Evolutionary conservation across 2,888 invertebrate genomes (phyloP), one percentile per base, ranked within the genome.

Genomic region (Hypercompe scribonia): DNA sequence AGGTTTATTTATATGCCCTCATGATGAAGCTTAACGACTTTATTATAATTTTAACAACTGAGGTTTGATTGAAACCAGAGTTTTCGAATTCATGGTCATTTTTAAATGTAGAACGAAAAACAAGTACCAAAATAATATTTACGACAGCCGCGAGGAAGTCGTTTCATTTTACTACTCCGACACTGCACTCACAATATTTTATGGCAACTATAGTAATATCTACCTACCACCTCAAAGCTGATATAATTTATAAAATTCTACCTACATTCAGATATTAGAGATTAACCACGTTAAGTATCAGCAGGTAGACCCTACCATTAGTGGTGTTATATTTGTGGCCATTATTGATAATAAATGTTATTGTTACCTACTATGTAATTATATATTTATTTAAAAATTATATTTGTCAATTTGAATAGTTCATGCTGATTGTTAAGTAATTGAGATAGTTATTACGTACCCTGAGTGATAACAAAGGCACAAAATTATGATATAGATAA

Each of bases 1-100:
- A 94, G 94, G 92, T 91, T 84, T 84, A 84, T 84, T 82, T 86
- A 70, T 86, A 88, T 87, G 84, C 87, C 88, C 89, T 88, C 88
- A 84, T 84, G 79, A 84, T 86, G 84, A 88, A 88, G 82, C 86
- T 86, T 85, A 81, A 84, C 85, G 87, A 87, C 86, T 86, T 87
- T 85, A 77, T 83, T 84, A 82, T 86, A 82, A 84, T 83, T 82
- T 81, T 80, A 78, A 82, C 81, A 82, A 77, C 82, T 79, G 76
- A 85, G 81, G 79, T 79, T 81, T 84, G 84, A 81, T 83, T 84
- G 77, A 79, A 81, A 75, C 75, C 76, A 78, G 73, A 80, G 79
- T 80, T 84, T 84, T 80, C 80, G 74, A 75, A 81, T 82, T 79
- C 78, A 79, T 81, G 78, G 74, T 79, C 79, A 76, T 78, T 77